phyloP scores from a whole-genome alignment of 2,797 vertebrate genomes.

The Adelosebastes latens region DNA sequence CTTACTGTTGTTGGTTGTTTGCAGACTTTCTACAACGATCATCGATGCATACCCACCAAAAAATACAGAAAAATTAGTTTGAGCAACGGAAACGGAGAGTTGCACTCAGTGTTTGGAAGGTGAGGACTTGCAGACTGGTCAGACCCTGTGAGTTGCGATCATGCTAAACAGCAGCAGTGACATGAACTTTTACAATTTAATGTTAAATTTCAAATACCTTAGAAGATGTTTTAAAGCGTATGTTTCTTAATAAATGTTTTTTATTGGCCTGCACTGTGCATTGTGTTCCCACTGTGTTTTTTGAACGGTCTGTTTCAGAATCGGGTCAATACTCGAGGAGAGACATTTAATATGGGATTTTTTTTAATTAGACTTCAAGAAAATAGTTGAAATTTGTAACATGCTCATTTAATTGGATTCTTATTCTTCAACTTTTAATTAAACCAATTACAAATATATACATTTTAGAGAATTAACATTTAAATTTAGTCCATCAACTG shows the following conservation, averaged over 20 bases:
- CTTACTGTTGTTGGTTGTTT: background rate
- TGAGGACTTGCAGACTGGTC: background rate
- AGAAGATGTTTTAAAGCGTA: slow-evolving; percentile 52
- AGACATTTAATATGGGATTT: background rate
- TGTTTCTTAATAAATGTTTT: slow-evolving; percentile 69
- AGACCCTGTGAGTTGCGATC: background rate
- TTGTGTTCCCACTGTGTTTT: background rate
- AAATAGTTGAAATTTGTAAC: background rate
- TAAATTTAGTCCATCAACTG: background rate
- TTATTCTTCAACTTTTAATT: background rate
- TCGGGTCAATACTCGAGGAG: background rate
- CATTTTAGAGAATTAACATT: background rate
- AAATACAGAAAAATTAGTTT: background rate
- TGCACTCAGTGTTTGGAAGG: background rate
- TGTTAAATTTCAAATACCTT: slow-evolving; percentile 22
- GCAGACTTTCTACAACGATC: background rate
- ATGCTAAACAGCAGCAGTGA: background rate
- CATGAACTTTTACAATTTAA: slow-evolving; percentile 42
- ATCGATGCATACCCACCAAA: background rate
- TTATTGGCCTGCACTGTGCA: background rate
- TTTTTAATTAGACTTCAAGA: background rate
- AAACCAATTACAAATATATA: background rate
- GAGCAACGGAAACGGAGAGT: background rate
- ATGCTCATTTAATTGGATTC: background rate
- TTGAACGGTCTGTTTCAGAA: background rate